phyloP scores from a whole-genome alignment of 1,140 invertebrate genomes.

The Calliphora vicina region DNA sequence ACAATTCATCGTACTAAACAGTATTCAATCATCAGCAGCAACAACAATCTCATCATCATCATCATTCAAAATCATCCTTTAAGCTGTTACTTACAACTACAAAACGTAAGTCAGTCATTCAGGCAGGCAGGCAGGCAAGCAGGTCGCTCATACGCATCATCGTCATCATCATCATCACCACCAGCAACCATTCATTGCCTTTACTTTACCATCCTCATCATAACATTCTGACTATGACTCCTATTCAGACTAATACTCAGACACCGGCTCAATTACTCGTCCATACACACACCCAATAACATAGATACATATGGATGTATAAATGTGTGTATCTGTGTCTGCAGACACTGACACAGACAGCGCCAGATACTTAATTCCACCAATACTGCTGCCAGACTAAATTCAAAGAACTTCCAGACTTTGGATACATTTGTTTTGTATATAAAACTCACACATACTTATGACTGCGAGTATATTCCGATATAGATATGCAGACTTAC shows the following conservation, averaged over 20 bases:
- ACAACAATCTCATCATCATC: neutral
- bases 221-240: neutral
- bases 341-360: neutral
- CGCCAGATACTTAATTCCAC: neutral
- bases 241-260: neutral
- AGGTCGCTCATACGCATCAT: slow-evolving; percentile 23
- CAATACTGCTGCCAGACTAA: neutral
- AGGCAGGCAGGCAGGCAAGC: slow-evolving; percentile 22
- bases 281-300: neutral
- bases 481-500: too few species aligned
- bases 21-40: slow-evolving; percentile 15
- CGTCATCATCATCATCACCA: neutral
- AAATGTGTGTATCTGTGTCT: neutral
- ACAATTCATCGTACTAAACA: neutral
- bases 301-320: neutral
- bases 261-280: slow-evolving; percentile 9
- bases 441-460: too few species aligned
- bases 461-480: too few species aligned
- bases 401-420: too few species aligned
- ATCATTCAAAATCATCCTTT: slow-evolving; percentile 26
- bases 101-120: slow-evolving; percentile 15
- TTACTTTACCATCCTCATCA: too few species aligned
- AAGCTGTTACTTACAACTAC: slow-evolving; percentile 17
- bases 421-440: too few species aligned
- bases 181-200: neutral